A percentile compares a stretch with the other conserved stretches of the same genome.
phyloP scores from a whole-genome alignment of 1,140 invertebrate species.

The Musca domestica region DNA sequence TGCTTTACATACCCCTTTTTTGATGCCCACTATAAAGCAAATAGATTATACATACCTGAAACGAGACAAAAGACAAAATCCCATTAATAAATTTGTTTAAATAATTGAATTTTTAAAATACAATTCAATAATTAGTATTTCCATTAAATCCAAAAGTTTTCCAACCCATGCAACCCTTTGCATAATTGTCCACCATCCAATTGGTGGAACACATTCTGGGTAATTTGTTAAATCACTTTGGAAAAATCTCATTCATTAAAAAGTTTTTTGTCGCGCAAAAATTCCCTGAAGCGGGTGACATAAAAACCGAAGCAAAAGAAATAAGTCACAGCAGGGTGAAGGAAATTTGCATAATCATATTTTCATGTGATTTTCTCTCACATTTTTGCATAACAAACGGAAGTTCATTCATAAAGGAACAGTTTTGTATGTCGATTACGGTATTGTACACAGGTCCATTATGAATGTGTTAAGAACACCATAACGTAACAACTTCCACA shows the following conservation, averaged over 20 bases:
- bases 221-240: slow-evolving; percentile 7
- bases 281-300: not conserved
- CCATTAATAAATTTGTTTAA: not conserved
- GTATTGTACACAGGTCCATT: not conserved
- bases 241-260: slow-evolving; percentile 17
- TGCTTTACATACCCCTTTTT: no score
- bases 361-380: slow-evolving; percentile 45
- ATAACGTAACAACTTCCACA: slow-evolving; percentile 4
- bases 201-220: no score
- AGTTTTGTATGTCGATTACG: no score
- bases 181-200: not conserved
- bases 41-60: not conserved
- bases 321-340: not conserved
- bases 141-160: not conserved
- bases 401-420: no score
- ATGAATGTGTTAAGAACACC: not conserved
- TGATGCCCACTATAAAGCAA: not conserved
- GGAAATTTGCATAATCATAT: slow-evolving; percentile 50
- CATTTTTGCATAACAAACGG: no score
- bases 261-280: not conserved
- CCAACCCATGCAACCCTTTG: not conserved
- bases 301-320: not conserved
- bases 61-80: not conserved
- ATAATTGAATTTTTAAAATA: slow-evolving; percentile 4
- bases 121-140: slow-evolving; percentile 17